Evolutionary conservation across 2,797 vertebrate species (phyloP), one percentile per base, ranked within the genome.

Genomic region (Trematomus bernacchii): DNA sequence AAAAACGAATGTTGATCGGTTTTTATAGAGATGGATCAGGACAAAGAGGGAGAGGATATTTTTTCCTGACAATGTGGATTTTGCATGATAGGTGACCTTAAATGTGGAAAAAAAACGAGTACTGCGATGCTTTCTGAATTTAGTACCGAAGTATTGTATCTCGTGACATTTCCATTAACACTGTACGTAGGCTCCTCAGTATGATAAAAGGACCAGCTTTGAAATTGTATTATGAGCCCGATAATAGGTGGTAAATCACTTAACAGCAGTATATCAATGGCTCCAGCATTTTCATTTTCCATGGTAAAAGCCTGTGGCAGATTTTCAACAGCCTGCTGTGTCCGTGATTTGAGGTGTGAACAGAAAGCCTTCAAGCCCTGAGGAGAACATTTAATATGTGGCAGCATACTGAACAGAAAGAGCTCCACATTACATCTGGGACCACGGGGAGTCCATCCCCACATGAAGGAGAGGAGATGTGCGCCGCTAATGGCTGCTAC

Each of bases 351-450:
- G 59, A 91, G 70, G 85, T 84, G 84, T 88, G 83, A 85, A 79
- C 77, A 71, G 85, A 85, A 92, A 77, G 85, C 81, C 79, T 79
- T 66, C 33, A 51, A 73, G 68, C 81, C 75, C 77, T 77, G 42
- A 48, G 72, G 82, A 81, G 70, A 85, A 53, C 57, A 66, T 81
- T 88, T 86, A 85, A 85, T 88, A 88, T 87, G 82, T 87, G 89
- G 57, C 72, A 79, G 64, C 59, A 61, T 51, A 71, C 68, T 71
- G 71, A 79, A 75, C 44, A 55, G 76, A 85, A 83, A 87, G 79
- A 83, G 78, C 80, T 87, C 57, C 80, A 84, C 72, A 89, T 90
- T 89, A 88, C 74, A 86, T 84, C 81, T 76, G 69, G 85, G 77
- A 79, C 82, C 77, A 82, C 51, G 40, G 82, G 82, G 85, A 89